A percentile compares a stretch with the other conserved stretches of the same genome.
phyloP scores from a whole-genome alignment of 2,797 vertebrate species.

The Echiichthys vipera region DNA sequence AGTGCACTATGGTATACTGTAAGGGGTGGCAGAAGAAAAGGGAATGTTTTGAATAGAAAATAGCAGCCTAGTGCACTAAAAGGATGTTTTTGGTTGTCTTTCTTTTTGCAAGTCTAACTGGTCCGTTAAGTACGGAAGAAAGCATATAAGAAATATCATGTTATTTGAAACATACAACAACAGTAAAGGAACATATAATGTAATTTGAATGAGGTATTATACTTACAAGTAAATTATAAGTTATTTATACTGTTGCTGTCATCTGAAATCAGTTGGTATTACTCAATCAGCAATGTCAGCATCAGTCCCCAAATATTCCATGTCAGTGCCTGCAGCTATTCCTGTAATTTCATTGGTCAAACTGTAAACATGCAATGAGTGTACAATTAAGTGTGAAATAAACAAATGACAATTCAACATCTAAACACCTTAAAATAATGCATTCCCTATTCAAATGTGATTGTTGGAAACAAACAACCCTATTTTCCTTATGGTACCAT shows the following conservation, averaged over 20 bases:
- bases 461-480: background rate
- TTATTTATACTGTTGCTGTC: background rate
- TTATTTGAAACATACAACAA: background rate
- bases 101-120: no score
- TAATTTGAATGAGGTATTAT: slow-evolving; percentile 17
- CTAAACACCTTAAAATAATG: slow-evolving; percentile 27
- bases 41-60: background rate
- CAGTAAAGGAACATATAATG: background rate
- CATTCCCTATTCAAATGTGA: background rate
- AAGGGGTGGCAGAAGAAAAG: background rate
- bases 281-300: slow-evolving; percentile 1
- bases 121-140: background rate
- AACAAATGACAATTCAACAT: slow-evolving; percentile 30
- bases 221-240: background rate
- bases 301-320: slow-evolving; percentile 3
- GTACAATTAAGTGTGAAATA: slow-evolving; percentile 48
- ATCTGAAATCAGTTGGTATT: slow-evolving; percentile 13
- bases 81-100: background rate
- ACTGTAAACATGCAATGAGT: slow-evolving; percentile 24
- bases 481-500: slow-evolving; percentile 24
- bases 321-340: slow-evolving; percentile 15
- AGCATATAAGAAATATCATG: background rate
- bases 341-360: slow-evolving; percentile 8
- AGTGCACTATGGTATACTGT: background rate
- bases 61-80: background rate